Evolutionary conservation across 2,113 vertebrate genomes (phyloP), one percentile per base, ranked within the genome.

Genomic region (Platichthys stellatus): DNA sequence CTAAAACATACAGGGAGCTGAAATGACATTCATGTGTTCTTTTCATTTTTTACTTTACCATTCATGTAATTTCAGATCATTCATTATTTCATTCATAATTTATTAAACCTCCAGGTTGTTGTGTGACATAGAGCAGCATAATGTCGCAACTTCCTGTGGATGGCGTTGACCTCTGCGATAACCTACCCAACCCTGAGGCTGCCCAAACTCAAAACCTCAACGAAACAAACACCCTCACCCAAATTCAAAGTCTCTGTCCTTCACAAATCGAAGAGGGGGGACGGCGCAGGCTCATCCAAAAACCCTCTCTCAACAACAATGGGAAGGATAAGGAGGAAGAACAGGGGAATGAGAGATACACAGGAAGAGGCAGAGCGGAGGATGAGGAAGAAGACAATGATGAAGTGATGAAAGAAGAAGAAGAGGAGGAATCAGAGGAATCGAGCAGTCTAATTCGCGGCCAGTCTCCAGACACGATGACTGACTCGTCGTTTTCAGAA

Each of bases 401-500:
- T 69, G 70, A 78, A 61, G 90, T 92, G 91, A 91, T 85, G 78
- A 91, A 84, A 7, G 91, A 80, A 38, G 87, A 90, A 4, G 88
- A 86, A 18, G 86, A 86, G 56, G 92, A 86, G 8, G 90, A 85
- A 51, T 92, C 90, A 0, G 91, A 80, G 72, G 91, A 82, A 21
- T 85, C 83, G 17, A 90, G 86, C 45, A 84, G 76, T 78, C 58
- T 81, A 58, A 90, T 88, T 79, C 45, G 78, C 54, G 88, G 90
- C 28, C 93, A 79, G 71, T 94, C 92, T 31, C 89, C 90, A 49
- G 91, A 90, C 63, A 91, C 88, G 3, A 92, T 91, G 81, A 90
- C 88, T 6, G 93, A 94, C 74, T 94, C 92, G 1, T 92, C 92
- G 15, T 91, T 83, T 81, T 92, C 93, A 69, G 93, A 93, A 82